Evolutionary conservation across 2,113 vertebrate species (phyloP), one percentile per base, ranked within the genome.

Genomic region (Xyliphius kryptos): DNA sequence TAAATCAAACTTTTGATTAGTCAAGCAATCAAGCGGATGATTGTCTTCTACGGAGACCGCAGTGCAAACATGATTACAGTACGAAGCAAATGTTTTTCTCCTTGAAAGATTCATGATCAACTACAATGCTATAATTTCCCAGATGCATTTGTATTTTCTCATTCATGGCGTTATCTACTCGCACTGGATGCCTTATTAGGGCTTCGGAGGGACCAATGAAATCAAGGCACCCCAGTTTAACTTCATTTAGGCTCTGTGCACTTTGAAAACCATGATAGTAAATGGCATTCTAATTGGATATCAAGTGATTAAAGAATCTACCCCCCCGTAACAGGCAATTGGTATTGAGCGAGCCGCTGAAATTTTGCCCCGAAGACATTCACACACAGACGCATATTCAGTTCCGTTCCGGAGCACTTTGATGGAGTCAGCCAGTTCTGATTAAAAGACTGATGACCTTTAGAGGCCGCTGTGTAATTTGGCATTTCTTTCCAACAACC

Each of bases 281-380:
- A 68, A 73, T 73, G 65, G 17, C 65, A 57, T 63, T 66, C 53
- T 56, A 76, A 76, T 76, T 41, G 50, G 58, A 76, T 76, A 73
- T 68, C 7, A 44, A 71, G 55, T 68, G 71, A 71, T 71, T 73
- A 63, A 62, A 70, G 53, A 16, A 59, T 56, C 57, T 68, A 17
- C 9, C 19, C 2, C n/a, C 38, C 19, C 54, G 22, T 38, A 61
- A 61, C 44, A 19, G 61, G 41, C 20, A 46, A 68, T 68, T 57
- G 38, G 38, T 65, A 76, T 70, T 58, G 70, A 76, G 54, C 36
- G 50, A 58, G 63, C 66, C 59, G 69, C 38, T 57, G 63, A 69
- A 67, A 20, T 51, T 69, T 62, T 62, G 56, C 66, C 69, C 61
- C 20, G 55, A 15, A 55, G 55, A 52, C 56, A 57, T 38, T 40